Percentiles rank a stretch among this genome's conserved stretches.
phyloP scores from a whole-genome alignment of 2,113 vertebrate genomes.

The Cinclus mexicanus region DNA sequence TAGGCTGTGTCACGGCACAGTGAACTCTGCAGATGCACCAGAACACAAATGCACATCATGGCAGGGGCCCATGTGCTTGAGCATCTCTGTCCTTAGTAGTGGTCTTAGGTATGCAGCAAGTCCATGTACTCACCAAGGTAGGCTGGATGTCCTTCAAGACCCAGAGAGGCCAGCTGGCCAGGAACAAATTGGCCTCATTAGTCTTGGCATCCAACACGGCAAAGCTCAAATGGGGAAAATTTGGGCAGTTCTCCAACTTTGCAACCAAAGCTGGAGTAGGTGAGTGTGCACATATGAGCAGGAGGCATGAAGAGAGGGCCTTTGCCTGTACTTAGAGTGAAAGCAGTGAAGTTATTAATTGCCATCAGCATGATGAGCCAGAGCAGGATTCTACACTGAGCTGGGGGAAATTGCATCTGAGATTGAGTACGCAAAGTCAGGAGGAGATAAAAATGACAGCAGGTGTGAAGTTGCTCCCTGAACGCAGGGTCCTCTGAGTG shows the following conservation, averaged over 20 bases:
- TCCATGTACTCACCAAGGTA: not conserved
- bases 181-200: not conserved
- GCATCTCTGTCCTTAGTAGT: not conserved
- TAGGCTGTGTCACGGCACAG: not conserved
- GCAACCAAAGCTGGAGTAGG: not conserved
- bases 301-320: not conserved
- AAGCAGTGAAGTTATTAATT: not conserved
- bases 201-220: not conserved
- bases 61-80: not conserved
- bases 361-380: not conserved
- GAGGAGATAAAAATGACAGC: not conserved
- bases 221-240: not conserved
- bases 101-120: accelerated
- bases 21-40: not conserved
- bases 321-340: not conserved
- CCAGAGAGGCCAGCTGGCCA: not conserved
- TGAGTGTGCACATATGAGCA: not conserved
- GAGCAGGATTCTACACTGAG: not conserved
- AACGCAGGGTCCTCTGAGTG: not conserved
- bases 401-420: not conserved
- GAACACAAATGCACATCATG: not conserved
- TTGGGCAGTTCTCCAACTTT: not conserved
- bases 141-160: not conserved
- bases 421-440: not conserved
- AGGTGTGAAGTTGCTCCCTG: not conserved